phyloP scores from a whole-genome alignment of 92 coral and sea anemone species.

The Zoanthus sansibaricus region DNA sequence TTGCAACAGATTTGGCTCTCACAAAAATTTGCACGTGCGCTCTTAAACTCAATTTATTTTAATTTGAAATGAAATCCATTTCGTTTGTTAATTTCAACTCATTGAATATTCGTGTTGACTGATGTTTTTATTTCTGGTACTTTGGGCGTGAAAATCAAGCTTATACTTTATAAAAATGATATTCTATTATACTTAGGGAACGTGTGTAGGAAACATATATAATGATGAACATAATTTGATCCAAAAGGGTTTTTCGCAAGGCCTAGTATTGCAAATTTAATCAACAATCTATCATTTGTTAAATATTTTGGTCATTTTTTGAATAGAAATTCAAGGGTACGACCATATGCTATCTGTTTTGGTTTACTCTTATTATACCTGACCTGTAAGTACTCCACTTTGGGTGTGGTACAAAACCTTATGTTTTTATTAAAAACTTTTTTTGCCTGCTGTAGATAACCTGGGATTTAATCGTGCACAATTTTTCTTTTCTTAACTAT shows the following conservation, averaged over 20 bases:
- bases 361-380: background rate
- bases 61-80: background rate
- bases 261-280: background rate
- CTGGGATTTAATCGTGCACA: too few relatives aligned
- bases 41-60: background rate
- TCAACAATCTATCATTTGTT: background rate
- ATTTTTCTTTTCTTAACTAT: too few relatives aligned
- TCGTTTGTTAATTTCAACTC: background rate
- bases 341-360: background rate
- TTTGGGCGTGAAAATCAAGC: slow-evolving; percentile 26
- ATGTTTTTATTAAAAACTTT: background rate
- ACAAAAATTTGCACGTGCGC: slow-evolving; percentile 1
- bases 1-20: background rate
- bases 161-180: background rate
- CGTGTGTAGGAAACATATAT: too few relatives aligned
- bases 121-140: background rate
- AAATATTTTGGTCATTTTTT: background rate
- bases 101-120: background rate
- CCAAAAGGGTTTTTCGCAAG: too few relatives aligned
- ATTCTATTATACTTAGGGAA: background rate
- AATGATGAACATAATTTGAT: background rate
- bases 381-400: slow-evolving; percentile 1
- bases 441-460: too few relatives aligned
- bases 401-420: slow-evolving; percentile 34
- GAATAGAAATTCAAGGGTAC: background rate